Conservation (phyloP, 2,797 vertebrate genomes). For the Otolemur crassicaudatus region DNA sequence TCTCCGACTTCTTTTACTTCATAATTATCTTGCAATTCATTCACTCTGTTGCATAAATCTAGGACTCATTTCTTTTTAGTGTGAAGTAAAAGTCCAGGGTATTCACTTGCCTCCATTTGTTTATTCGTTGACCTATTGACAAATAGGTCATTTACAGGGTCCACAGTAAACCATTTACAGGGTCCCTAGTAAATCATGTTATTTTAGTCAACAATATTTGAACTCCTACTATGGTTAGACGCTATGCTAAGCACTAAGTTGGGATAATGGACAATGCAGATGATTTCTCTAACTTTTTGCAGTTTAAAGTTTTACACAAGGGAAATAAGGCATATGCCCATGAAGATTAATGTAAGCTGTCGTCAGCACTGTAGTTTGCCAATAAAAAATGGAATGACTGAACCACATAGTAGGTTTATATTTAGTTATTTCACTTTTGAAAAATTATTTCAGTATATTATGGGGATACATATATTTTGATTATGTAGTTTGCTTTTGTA, state of each 20-base stretch:
- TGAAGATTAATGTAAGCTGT: neutral
- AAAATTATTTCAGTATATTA: no score
- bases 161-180: neutral
- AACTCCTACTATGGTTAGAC: neutral
- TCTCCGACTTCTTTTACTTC: neutral
- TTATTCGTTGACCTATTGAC: neutral
- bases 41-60: neutral
- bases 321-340: neutral
- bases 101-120: neutral
- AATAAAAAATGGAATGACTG: neutral
- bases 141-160: neutral
- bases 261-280: neutral
- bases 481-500: no score
- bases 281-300: neutral
- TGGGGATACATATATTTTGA: no score
- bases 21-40: conserved; percentile 15
- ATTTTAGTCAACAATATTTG: neutral
- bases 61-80: neutral
- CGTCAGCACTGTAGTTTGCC: neutral
- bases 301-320: neutral
- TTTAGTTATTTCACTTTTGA: neutral
- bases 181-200: neutral
- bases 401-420: neutral
- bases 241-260: neutral
- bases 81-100: neutral